phyloP scores from a whole-genome alignment of 2,888 invertebrate species.

The Atherix ibis region DNA sequence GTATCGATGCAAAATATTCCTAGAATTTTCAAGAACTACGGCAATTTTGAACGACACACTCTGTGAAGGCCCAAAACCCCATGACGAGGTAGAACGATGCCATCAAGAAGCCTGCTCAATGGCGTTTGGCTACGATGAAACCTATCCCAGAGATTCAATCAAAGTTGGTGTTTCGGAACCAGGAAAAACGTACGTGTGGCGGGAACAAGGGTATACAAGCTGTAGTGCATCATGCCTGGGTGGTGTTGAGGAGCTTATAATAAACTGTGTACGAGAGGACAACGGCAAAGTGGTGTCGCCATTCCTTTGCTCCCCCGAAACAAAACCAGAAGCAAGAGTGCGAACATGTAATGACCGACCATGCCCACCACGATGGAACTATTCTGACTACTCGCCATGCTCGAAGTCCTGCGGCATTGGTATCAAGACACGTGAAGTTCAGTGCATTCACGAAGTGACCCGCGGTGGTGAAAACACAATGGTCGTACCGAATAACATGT shows the following conservation, averaged over 20 bases:
- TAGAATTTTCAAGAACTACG: conserved; percentile 79
- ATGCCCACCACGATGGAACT: conserved; percentile 90
- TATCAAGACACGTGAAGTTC: conserved; percentile 70
- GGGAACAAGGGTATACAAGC: conserved; percentile 75
- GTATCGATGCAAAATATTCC: conserved; percentile 88
- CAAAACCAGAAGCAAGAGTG: conserved; percentile 76
- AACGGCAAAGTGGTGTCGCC: conserved; percentile 77
- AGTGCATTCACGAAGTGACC: conserved; percentile 48
- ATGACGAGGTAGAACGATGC: conserved; percentile 67
- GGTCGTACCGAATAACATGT: conserved; percentile 80
- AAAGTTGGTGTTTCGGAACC: conserved; percentile 57
- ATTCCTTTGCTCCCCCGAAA: conserved; percentile 70
- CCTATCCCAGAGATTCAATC: conserved; percentile 31
- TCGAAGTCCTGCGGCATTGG: conserved; percentile 91
- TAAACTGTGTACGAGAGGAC: conserved; percentile 75
- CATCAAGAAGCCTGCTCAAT: conserved; percentile 59
- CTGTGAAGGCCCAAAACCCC: conserved; percentile 73
- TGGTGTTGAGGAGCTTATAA: conserved; percentile 71
- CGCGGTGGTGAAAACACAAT: conserved; percentile 78
- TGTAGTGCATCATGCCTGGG: conserved; percentile 92
- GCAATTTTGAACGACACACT: conserved; percentile 76
- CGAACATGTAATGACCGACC: conserved; percentile 88
- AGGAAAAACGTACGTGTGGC: conserved; percentile 76
- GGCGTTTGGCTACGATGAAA: conserved; percentile 36
- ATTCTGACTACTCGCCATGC: conserved; percentile 77